phyloP scores from a whole-genome alignment of 2,888 invertebrate genomes.

The Dendrolimus houi region DNA sequence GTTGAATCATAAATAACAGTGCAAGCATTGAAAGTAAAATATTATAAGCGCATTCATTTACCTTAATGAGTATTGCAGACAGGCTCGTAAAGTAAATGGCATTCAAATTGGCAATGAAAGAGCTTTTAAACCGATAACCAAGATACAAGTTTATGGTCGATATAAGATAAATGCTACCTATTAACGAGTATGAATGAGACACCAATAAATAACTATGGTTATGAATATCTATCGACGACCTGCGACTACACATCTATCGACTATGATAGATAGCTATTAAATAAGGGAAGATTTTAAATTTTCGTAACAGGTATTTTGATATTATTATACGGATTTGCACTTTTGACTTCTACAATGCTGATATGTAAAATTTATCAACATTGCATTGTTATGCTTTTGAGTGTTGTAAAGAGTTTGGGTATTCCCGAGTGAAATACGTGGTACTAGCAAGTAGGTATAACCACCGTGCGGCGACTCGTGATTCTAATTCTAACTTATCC shows the following conservation, averaged over 20 bases:
- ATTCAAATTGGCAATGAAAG: not conserved
- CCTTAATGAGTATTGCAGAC: not conserved
- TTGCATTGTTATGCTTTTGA: too few species aligned
- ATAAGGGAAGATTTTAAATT: too few species aligned
- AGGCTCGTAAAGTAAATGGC: not conserved
- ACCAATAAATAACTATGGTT: too few species aligned
- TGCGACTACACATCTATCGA: too few species aligned
- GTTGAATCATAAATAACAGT: constrained; percentile 5
- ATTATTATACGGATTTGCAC: too few species aligned
- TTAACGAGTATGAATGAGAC: not conserved
- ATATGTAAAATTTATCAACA: too few species aligned
- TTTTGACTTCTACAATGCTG: too few species aligned
- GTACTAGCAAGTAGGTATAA: not conserved
- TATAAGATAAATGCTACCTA: not conserved
- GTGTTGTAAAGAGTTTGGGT: too few species aligned
- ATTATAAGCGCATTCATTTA: not conserved
- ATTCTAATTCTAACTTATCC: constrained; percentile 65
- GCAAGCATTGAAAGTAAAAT: constrained; percentile 4
- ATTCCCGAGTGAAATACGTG: not conserved
- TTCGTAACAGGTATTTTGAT: too few species aligned
- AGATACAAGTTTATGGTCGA: not conserved
- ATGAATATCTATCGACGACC: too few species aligned
- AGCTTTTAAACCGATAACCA: not conserved
- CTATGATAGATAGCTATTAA: too few species aligned
- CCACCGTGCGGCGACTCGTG: constrained; percentile 47